Evolutionary conservation across 1,140 invertebrate genomes (phyloP).

Genomic region (Zaprionus ornatus): DNA sequence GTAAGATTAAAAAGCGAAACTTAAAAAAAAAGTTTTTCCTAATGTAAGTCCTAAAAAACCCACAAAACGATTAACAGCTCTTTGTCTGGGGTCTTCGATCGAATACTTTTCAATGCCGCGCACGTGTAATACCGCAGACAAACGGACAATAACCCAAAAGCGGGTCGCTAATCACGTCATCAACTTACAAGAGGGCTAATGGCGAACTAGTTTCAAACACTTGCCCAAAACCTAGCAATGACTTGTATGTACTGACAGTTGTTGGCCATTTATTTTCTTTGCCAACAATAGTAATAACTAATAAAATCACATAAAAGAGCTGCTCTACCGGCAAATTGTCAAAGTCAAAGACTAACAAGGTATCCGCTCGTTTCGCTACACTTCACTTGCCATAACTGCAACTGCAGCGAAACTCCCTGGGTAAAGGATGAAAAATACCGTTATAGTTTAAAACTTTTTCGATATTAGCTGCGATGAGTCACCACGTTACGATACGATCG

Average conservation of each 20-base stretch:
- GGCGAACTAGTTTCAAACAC: constrained; percentile 53
- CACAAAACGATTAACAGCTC: constrained; percentile 11
- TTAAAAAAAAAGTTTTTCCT: constrained; percentile 11
- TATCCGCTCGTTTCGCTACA: too few species aligned
- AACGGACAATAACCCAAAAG: constrained; percentile 17
- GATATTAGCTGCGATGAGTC: too few species aligned
- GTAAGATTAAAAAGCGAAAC: constrained; percentile 49
- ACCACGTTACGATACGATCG: too few species aligned
- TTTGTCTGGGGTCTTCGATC: constrained; percentile 5
- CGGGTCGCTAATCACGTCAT: constrained; percentile 39
- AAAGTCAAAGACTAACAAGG: too few species aligned
- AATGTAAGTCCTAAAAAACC: constrained; percentile 4
- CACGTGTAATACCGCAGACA: constrained; percentile 64
- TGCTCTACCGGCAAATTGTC: too few species aligned
- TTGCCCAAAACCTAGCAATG: constrained; percentile 2
- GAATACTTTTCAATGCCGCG: constrained; percentile 48
- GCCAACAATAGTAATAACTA: too few species aligned
- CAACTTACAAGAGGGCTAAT: constrained; percentile 57
- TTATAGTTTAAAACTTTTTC: too few species aligned
- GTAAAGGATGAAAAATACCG: constrained; percentile 31
- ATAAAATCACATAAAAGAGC: too few species aligned
- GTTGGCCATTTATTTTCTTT: neutral
- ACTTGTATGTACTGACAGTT: constrained; percentile 18
- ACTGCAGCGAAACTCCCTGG: neutral
- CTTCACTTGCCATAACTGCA: neutral